These are phyloP conservation scores for Tachina lurida DNA, from an alignment of 2,888 invertebrate genomes.

Conservation along the genomic window DNA sequence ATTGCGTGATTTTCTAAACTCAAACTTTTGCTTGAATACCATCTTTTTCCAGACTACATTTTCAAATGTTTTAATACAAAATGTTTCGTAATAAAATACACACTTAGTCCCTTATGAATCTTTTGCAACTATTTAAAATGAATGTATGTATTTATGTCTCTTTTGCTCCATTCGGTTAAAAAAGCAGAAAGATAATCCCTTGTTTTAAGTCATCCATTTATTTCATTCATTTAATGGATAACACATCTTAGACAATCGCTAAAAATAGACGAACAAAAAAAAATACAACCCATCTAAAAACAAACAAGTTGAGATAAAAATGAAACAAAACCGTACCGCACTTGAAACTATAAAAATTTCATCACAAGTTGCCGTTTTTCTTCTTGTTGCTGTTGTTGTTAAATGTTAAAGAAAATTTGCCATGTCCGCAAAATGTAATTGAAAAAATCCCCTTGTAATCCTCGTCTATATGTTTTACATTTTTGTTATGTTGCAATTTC, in stretches of 20 bases:
- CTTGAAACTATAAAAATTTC: slow-evolving; percentile 63
- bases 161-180: slow-evolving; percentile 23
- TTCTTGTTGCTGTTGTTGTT: slow-evolving; percentile 23
- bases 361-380: slow-evolving; percentile 11
- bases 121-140: slow-evolving; percentile 42
- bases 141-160: slow-evolving; percentile 3
- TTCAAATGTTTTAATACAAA: slow-evolving; percentile 21
- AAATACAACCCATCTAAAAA: slow-evolving; percentile 16
- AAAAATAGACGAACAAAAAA: slow-evolving; percentile 40
- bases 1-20: no score
- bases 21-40: neutral
- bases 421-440: slow-evolving; percentile 72
- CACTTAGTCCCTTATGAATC: slow-evolving; percentile 42
- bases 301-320: slow-evolving; percentile 39
- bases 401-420: slow-evolving; percentile 62
- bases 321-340: slow-evolving; percentile 45
- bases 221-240: slow-evolving; percentile 71
- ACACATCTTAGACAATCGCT: slow-evolving; percentile 69
- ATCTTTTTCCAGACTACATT: neutral
- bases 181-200: slow-evolving; percentile 61
- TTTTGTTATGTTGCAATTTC: slow-evolving; percentile 68
- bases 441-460: slow-evolving; percentile 70
- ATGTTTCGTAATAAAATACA: slow-evolving; percentile 44
- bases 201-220: slow-evolving; percentile 70
- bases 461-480: slow-evolving; percentile 64